These are phyloP conservation scores for Drosophila kepulauana DNA, from an alignment of 1,140 invertebrate species.

Conservation along the genomic window DNA sequence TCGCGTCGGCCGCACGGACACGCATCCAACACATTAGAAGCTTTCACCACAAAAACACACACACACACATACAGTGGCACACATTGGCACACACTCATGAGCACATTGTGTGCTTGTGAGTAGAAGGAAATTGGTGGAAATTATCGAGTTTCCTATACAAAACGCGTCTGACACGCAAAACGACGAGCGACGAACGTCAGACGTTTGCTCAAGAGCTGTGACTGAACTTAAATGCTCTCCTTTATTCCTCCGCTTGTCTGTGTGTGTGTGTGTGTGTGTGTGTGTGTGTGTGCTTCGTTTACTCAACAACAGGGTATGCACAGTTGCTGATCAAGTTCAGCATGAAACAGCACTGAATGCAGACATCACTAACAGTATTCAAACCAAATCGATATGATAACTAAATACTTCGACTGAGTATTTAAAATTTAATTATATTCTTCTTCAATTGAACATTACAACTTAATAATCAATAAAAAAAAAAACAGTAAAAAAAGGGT, in stretches of 20 bases:
- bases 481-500: too few relatives aligned
- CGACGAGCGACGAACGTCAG: constrained; percentile 31
- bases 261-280: too few relatives aligned
- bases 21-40: constrained; percentile 47
- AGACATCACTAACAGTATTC: too few relatives aligned
- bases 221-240: constrained; percentile 21
- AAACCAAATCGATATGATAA: too few relatives aligned
- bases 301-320: not conserved
- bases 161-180: constrained; percentile 78
- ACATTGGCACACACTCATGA: constrained; percentile 22
- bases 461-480: too few relatives aligned
- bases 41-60: constrained; percentile 22
- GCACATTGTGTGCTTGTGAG: constrained; percentile 15
- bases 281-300: not conserved
- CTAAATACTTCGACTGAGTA: too few relatives aligned
- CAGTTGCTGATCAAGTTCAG: not conserved
- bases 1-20: constrained; percentile 27
- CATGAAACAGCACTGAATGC: too few relatives aligned
- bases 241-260: not conserved
- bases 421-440: too few relatives aligned
- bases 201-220: not conserved
- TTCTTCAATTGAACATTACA: too few relatives aligned
- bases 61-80: too few relatives aligned
- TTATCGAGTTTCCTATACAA: constrained; percentile 83
- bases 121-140: constrained; percentile 81